phyloP scores from a whole-genome alignment of 2,888 invertebrate genomes.

The Galerucella nymphaeae region DNA sequence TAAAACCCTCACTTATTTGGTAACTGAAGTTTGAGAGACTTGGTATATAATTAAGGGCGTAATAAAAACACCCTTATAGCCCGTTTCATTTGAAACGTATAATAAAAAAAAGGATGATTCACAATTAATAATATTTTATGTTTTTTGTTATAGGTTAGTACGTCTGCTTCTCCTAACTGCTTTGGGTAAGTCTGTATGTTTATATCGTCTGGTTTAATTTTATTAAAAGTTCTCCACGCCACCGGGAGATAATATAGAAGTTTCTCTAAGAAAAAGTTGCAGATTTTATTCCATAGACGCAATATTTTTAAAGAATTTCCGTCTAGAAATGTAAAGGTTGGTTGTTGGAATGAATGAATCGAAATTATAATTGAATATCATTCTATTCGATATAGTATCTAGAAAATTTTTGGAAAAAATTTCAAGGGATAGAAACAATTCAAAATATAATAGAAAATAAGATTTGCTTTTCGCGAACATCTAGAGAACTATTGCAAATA shows the following conservation, averaged over 20 bases:
- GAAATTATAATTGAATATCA: too few species aligned
- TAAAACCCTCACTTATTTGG: slow-evolving; percentile 8
- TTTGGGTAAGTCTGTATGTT: background rate
- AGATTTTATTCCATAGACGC: too few species aligned
- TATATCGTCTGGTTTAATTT: background rate
- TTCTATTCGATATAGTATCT: too few species aligned
- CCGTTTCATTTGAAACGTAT: background rate
- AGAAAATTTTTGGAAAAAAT: too few species aligned
- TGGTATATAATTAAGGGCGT: slow-evolving; percentile 18
- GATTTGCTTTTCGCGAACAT: too few species aligned
- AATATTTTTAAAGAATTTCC: too few species aligned
- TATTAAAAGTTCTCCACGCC: background rate
- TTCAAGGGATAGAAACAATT: too few species aligned
- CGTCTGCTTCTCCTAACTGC: background rate
- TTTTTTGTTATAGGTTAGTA: slow-evolving; percentile 16
- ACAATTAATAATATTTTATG: background rate
- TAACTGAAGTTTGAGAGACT: slow-evolving; percentile 4
- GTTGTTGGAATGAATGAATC: too few species aligned
- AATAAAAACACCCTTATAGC: slow-evolving; percentile 17
- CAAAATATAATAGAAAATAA: too few species aligned
- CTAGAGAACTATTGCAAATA: too few species aligned
- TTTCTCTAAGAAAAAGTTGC: too few species aligned
- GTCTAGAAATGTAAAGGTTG: too few species aligned
- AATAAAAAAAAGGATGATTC: background rate
- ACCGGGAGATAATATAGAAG: background rate